These are phyloP conservation scores for Bombus picipes DNA, from an alignment of 1,140 invertebrate species.

Conservation along the genomic window DNA sequence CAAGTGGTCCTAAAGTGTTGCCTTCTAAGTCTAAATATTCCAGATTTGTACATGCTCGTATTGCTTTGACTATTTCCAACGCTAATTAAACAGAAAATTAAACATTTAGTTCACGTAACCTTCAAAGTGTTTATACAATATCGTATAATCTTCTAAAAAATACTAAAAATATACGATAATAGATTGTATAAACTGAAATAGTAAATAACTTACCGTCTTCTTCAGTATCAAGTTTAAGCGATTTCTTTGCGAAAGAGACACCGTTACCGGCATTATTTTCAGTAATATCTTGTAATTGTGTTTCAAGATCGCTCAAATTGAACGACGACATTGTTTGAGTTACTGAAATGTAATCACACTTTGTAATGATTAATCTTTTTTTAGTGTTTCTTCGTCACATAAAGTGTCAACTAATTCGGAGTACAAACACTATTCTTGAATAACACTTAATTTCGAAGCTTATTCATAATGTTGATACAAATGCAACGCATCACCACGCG, in stretches of 20 bases:
- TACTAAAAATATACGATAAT: slow-evolving; percentile 17
- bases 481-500: neutral
- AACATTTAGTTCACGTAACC: slow-evolving; percentile 5
- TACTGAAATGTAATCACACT: neutral
- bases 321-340: slow-evolving; percentile 71
- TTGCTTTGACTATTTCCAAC: slow-evolving; percentile 85
- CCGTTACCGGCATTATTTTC: slow-evolving; percentile 72
- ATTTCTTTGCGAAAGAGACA: slow-evolving; percentile 87
- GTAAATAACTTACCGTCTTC: slow-evolving; percentile 84
- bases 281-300: slow-evolving; percentile 69
- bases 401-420: neutral
- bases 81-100: slow-evolving; percentile 81
- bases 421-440: neutral
- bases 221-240: slow-evolving; percentile 86
- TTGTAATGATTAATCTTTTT: neutral
- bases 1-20: slow-evolving; percentile 95
- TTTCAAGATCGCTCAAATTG: slow-evolving; percentile 73
- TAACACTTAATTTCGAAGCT: neutral
- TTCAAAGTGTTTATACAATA: neutral
- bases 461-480: slow-evolving; percentile 3
- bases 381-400: neutral
- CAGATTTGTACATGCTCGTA: slow-evolving; percentile 85
- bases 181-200: neutral
- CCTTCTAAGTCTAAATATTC: slow-evolving; percentile 93
- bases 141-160: slow-evolving; percentile 14